These are phyloP conservation scores for Malurus cyaneus DNA, from an alignment of 2,113 vertebrate genomes.

Conservation along the genomic window DNA sequence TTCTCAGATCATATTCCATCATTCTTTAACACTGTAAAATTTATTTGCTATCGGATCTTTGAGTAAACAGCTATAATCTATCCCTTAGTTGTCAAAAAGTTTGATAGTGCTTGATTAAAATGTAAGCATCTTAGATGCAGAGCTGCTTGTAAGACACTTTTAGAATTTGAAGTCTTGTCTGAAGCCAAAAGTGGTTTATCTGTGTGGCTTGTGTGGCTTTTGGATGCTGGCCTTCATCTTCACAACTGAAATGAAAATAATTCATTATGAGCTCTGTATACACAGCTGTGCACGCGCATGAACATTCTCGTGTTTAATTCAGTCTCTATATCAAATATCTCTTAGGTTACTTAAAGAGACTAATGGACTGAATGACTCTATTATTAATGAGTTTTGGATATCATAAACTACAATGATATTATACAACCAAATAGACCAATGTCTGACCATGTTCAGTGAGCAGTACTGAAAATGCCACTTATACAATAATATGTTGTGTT, in stretches of 20 bases:
- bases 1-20: neutral
- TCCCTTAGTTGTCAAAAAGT: neutral
- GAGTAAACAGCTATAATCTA: neutral
- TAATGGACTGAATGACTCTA: neutral
- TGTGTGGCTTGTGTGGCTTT: neutral
- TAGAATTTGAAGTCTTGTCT: neutral
- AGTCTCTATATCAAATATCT: neutral
- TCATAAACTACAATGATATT: neutral
- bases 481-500: neutral
- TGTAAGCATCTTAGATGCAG: neutral
- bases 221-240: neutral
- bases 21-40: neutral
- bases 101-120: slow-evolving; percentile 16
- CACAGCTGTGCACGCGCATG: neutral
- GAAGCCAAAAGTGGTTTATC: neutral
- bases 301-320: neutral
- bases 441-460: neutral
- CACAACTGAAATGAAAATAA: neutral
- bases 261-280: neutral
- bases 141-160: neutral
- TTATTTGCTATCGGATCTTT: neutral
- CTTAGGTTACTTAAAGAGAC: neutral
- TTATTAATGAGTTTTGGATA: neutral
- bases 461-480: neutral
- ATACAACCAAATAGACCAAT: neutral